Evolutionary conservation across 2,888 invertebrate species (phyloP).

Genomic region (Ectemnius lituratus): DNA sequence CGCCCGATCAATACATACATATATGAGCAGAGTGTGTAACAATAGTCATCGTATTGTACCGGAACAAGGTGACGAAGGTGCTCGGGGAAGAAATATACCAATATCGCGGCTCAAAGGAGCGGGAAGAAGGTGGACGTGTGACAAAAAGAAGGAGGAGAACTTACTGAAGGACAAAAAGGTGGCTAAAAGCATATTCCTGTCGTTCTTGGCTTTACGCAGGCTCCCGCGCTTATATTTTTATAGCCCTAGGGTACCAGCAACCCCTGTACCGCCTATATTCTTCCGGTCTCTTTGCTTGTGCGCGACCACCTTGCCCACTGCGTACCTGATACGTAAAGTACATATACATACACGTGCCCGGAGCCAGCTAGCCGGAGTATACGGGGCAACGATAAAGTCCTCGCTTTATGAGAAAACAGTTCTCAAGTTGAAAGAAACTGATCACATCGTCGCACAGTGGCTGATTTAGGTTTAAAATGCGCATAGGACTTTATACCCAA

Average conservation of each 20-base stretch:
- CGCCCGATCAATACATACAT: no score
- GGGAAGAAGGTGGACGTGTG: neutral
- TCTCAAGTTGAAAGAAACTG: slow-evolving; percentile 45
- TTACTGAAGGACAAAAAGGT: slow-evolving; percentile 56
- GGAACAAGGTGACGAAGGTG: neutral
- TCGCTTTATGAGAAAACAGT: slow-evolving; percentile 59
- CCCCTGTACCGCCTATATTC: slow-evolving; percentile 35
- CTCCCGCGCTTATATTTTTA: slow-evolving; percentile 65
- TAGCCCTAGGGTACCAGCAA: slow-evolving; percentile 54
- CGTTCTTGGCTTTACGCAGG: slow-evolving; percentile 66
- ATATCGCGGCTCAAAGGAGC: slow-evolving; percentile 49
- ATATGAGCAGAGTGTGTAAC: no score
- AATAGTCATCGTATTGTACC: no score
- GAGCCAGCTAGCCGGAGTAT: no score
- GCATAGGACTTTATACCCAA: no score
- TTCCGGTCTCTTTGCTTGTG: slow-evolving; percentile 29
- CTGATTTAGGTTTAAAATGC: no score
- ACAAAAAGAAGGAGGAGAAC: slow-evolving; percentile 39
- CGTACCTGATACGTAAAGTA: slow-evolving; percentile 39
- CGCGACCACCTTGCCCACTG: slow-evolving; percentile 22
- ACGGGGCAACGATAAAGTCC: slow-evolving; percentile 51
- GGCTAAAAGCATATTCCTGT: slow-evolving; percentile 72
- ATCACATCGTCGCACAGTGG: neutral
- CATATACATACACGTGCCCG: slow-evolving; percentile 9
- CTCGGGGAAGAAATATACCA: slow-evolving; percentile 21